Base-by-base conservation (phyloP, 2,888 invertebrate species). In the Eupithecia exiguata region DNA sequence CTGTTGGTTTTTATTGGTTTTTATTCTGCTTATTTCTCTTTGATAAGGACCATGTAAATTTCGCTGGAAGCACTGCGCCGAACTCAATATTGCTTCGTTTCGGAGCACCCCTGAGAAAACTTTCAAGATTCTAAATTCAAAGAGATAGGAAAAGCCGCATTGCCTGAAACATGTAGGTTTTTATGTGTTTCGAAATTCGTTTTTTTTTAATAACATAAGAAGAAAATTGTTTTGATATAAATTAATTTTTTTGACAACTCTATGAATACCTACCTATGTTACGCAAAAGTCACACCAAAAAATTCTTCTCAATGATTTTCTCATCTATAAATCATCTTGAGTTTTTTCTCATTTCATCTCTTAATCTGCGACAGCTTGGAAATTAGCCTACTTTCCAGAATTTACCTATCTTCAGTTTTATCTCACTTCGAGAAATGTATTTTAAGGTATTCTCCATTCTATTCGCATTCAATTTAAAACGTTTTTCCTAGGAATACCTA, bases 11-110 rank as follows among this genome's bases (percentile, higher is more conserved):
- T 58, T 58, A 58, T 35, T 62, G 80, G 80, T 82, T 85, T 84
- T 58, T 58, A 58, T 58, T 58, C 14, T 58, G 58, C 21, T 65
- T 36, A n/a, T 36, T 38, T 38, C n/a, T n/a, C 66, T 68, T 43
- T 43, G 53, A 10, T 69, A 25, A 82, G 21, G 21, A 80, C 84
- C 89, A 91, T 91, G 92, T 91, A 92, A 92, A 93, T 91, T 88
- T 91, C 87, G 86, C 82, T 82, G 86, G 83, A 83, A 84, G 84
- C 85, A 88, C 88, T 88, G 84, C 87, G 82, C 81, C 86, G 89
- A 86, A 87, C 84, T 81, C 89, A 86, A 92, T 93, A 92, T 92
- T 91, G 88, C 88, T 84, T 83, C 84, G 84, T 81, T 83, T 81
- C 80, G 81, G 61, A 67, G 68, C 40, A 78, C 75, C 78, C 80